These are phyloP conservation scores for Atrichornis clamosus DNA, from an alignment of 2,113 vertebrate genomes.

Conservation along the genomic window DNA sequence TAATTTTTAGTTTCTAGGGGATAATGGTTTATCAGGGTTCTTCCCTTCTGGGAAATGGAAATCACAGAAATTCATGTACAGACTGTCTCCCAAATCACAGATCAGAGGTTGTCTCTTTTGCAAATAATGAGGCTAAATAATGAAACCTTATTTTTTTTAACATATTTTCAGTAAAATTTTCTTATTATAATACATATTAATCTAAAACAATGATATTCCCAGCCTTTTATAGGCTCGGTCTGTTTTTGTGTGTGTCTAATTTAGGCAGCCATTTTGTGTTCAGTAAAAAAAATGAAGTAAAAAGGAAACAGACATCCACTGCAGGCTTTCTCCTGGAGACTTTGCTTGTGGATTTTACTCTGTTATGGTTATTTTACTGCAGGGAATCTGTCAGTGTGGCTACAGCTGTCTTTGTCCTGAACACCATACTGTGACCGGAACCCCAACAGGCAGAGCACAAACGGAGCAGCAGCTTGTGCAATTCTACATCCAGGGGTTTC, in stretches of 20 bases:
- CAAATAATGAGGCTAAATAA: neutral
- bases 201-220: neutral
- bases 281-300: neutral
- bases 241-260: neutral
- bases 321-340: neutral
- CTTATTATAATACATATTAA: fast-evolving
- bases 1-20: neutral
- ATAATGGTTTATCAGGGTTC: neutral
- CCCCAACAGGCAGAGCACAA: neutral
- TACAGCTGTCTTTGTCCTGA: neutral
- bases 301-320: too few species aligned
- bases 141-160: neutral
- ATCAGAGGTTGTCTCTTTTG: neutral
- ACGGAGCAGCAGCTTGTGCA: neutral
- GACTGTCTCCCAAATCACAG: neutral
- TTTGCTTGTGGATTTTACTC: neutral
- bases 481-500: fast-evolving
- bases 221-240: neutral
- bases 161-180: neutral
- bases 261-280: constrained; percentile 46
- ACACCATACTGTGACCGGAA: fast-evolving
- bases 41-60: neutral
- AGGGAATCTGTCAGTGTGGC: neutral
- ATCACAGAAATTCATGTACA: neutral
- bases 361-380: neutral